These are phyloP conservation scores for Myotis brandtii DNA, from an alignment of 2,113 vertebrate species.

Conservation along the genomic window DNA sequence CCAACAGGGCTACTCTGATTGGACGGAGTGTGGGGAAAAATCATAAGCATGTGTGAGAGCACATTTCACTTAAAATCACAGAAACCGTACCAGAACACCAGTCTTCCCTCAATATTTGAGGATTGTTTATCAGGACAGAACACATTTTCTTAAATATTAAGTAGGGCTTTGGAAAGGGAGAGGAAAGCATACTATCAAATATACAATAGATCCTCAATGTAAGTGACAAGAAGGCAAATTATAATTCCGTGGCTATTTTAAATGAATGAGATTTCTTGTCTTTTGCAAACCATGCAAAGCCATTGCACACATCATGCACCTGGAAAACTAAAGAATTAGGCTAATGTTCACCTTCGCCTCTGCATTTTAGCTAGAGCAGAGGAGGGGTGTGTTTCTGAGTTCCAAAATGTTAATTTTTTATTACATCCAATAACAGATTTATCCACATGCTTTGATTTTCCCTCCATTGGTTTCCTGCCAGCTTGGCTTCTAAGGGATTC, in stretches of 20 bases:
- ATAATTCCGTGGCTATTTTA: slow-evolving; percentile 11
- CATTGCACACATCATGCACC: neutral
- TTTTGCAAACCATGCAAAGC: neutral
- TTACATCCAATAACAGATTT: slow-evolving; percentile 68
- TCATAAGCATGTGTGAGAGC: neutral
- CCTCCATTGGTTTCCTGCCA: slow-evolving; percentile 82
- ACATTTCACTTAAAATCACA: neutral
- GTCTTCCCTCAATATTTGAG: neutral
- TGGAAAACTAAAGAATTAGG: neutral
- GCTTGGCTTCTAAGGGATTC: slow-evolving; percentile 74
- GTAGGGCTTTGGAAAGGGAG: neutral
- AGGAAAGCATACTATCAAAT: neutral
- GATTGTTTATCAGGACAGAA: neutral
- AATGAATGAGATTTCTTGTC: neutral
- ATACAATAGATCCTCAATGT: neutral
- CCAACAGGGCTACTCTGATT: neutral
- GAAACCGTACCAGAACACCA: neutral
- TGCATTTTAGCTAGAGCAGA: neutral
- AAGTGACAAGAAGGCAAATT: neutral
- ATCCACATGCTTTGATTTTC: slow-evolving; percentile 83
- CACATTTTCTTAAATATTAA: neutral
- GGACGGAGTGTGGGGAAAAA: neutral
- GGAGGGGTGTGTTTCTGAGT: slow-evolving; percentile 2
- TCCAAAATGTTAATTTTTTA: slow-evolving; percentile 71
- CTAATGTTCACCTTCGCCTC: neutral